Conservation (phyloP, 2,797 vertebrate genomes). For the Hippoglossus hippoglossus region DNA sequence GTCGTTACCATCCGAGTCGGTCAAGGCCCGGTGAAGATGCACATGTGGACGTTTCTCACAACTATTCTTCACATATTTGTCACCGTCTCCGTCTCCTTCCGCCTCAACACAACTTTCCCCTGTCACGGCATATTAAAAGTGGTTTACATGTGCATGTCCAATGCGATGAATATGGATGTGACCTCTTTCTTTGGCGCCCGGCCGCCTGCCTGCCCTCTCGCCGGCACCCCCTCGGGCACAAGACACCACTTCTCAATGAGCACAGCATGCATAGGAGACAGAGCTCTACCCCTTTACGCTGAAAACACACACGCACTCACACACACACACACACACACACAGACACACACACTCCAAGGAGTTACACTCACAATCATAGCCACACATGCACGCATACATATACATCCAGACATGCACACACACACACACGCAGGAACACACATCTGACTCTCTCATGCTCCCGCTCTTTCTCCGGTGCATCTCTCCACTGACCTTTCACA, state of each 20-base stretch:
- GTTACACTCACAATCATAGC: slow-evolving; percentile 46
- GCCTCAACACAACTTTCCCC: slow-evolving; percentile 87
- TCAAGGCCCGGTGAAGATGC: slow-evolving; percentile 44
- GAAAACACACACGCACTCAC: slow-evolving; percentile 24
- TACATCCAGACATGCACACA: slow-evolving; percentile 22
- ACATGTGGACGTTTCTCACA: slow-evolving; percentile 75
- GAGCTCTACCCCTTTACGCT: slow-evolving; percentile 57
- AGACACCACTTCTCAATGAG: slow-evolving; percentile 94
- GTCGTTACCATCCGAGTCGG: slow-evolving; percentile 51
- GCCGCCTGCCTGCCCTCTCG: slow-evolving; percentile 84
- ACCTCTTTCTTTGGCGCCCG: slow-evolving; percentile 95
- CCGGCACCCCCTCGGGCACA: slow-evolving; percentile 85
- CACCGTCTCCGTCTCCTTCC: slow-evolving; percentile 82
- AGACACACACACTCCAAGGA: slow-evolving; percentile 35
- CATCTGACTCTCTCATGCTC: slow-evolving; percentile 54
- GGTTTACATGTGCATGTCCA: slow-evolving; percentile 97
- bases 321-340: slow-evolving; percentile 24
- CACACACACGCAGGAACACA: slow-evolving; percentile 30
- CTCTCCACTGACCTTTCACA: slow-evolving; percentile 83
- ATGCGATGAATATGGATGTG: slow-evolving; percentile 99
- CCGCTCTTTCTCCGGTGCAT: slow-evolving; percentile 43
- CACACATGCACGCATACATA: slow-evolving; percentile 44
- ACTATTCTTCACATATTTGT: slow-evolving; percentile 57
- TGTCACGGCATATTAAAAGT: slow-evolving; percentile 98
- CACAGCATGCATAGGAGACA: slow-evolving; percentile 92